Evolutionary conservation across 2,113 vertebrate genomes (phyloP), one percentile per base, ranked within the genome.

Genomic region (Sinocyclocheilus rhinocerous): DNA sequence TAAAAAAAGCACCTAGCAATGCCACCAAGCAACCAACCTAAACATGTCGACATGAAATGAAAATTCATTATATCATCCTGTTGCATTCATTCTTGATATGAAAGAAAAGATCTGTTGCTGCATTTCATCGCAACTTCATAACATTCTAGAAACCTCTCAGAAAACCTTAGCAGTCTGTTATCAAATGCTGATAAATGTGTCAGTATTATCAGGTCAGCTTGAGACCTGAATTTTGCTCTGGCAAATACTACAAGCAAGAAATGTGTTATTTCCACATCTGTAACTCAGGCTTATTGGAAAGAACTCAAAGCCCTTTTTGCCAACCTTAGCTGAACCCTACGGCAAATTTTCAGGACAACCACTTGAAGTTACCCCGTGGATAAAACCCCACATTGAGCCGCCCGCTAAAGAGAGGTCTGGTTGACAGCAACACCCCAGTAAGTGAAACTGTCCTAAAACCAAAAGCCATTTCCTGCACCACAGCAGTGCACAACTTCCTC

Each of bases 381-480:
- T 83, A 87, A 84, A 93, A 86, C 77, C 61, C 91, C 89, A 88
- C 87, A 90, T 86, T 86, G 89, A 85, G 84, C 67, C 86, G 76
- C 87, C 91, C 91, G 90, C 92, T 92, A 92, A 92, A 94, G 91
- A 89, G 84, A 89, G 88, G 84, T 65, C 92, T 92, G 91, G 92
- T 90, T 57, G 70, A 91, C 87, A 92, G 93, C 86, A 93, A 93
- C 94, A 93, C 92, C 93, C 94, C 90, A 92, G 93, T 93, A 95
- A 95, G 92, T 94, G 90, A 93, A 88, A 86, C 89, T 59, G 92
- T 81, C 85, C 77, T 89, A 94, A 95, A 95, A 91, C 93, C 89
- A 91, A 84, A 94, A 94, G 89, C 94, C 94, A 94, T 94, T 93
- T 92, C 94, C 92, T 93, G 92, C 82, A 92, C 92, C 93, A 87